Evolutionary conservation across 2,888 invertebrate species (phyloP), one percentile per base, ranked within the genome.

Genomic region (Rugalucina vietnamica): DNA sequence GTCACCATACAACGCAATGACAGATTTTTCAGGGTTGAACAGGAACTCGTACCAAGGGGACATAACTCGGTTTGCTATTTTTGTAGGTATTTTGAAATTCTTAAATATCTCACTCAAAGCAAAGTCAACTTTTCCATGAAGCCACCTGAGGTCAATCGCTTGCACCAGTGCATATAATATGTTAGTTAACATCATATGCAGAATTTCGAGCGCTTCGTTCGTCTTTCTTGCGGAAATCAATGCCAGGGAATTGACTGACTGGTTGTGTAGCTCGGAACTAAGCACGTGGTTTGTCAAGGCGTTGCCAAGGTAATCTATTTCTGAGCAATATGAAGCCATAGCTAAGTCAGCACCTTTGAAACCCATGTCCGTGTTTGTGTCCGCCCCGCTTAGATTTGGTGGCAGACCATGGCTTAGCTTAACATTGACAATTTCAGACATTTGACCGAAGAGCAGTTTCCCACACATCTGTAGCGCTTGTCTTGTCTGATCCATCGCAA

Each of bases 211-310:
- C 0, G 88, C 86, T 37, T 84, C 79, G 34, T 72, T 54, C 1
- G 84, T 82, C 34, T 79, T 73, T 4, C 88, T 72, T 10, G 87
- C 88, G 37, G 88, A 88, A 71, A 91, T 76, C 27, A 91, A 81
- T 0, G 89, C 91, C 87, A 91, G 72, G 10, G 90, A 91, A 82
- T 92, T 92, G 69, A 92, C 86, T 18, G 89, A 80, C 80, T 92
- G 92, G 82, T 92, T 92, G 82, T 90, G 89, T 81, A 89, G 84
- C 79, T 92, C 92, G 2, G 92, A 90, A 70, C 89, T 88, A 34
- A 90, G 74, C 50, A 90, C 90, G 74, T 91, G 91, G 57, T 90
- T 89, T n/a, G 90, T 91, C 84, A 92, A 77, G 10, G 90, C 87
- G 39, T 82, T 81, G n/a, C 89, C 89, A 21, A 92, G 72, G 71